These are phyloP conservation scores for Proterorhinus semilunaris DNA, from an alignment of 2,113 vertebrate species.

Conservation along the genomic window DNA sequence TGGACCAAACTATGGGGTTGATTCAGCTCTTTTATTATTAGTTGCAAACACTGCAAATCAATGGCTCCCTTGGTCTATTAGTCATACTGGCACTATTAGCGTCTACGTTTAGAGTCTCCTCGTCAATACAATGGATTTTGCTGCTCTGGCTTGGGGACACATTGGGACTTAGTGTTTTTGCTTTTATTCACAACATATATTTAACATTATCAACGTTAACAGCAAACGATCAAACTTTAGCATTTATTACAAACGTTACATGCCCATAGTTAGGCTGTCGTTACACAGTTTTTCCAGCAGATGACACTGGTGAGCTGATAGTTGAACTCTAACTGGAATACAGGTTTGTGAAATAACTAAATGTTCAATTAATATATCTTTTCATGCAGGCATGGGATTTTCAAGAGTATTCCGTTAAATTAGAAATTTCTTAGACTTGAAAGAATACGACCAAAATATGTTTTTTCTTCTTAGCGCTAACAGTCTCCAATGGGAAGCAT, in stretches of 20 bases:
- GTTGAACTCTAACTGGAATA: not conserved
- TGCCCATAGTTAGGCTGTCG: slow-evolving; percentile 9
- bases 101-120: slow-evolving; percentile 63
- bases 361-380: no score
- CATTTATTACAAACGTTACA: no score
- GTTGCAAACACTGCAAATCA: slow-evolving; percentile 73
- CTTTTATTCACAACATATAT: not conserved
- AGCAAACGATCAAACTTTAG: no score
- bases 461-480: slow-evolving; percentile 29
- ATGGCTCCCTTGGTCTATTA: slow-evolving; percentile 60
- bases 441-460: no score
- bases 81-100: slow-evolving; percentile 66
- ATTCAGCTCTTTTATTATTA: slow-evolving; percentile 70
- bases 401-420: no score
- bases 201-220: no score
- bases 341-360: not conserved
- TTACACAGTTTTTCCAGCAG: slow-evolving; percentile 51
- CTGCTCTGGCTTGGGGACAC: slow-evolving; percentile 35
- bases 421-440: no score
- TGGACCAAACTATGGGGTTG: slow-evolving; percentile 59
- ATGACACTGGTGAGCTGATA: slow-evolving; percentile 51
- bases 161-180: slow-evolving; percentile 3
- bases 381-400: no score
- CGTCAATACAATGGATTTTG: slow-evolving; percentile 65
- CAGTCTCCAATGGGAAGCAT: no score